These are phyloP conservation scores for Simalia tracyae DNA, from an alignment of 2,797 vertebrate genomes.

Conservation along the genomic window DNA sequence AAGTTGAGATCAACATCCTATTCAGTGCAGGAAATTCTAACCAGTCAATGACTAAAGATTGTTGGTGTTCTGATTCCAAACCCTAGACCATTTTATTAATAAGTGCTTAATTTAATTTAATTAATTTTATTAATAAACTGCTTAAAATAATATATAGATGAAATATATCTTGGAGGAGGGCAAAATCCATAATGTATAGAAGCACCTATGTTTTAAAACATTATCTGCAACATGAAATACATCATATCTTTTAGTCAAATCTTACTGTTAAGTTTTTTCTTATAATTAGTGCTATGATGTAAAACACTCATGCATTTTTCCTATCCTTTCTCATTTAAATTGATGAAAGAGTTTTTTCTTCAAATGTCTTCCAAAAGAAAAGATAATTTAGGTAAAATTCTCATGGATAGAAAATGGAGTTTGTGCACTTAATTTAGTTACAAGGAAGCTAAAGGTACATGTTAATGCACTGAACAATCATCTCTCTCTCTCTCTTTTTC, in stretches of 20 bases:
- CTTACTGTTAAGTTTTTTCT: not conserved
- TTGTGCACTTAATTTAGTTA: not conserved
- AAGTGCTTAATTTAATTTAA: not conserved
- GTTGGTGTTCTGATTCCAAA: not conserved
- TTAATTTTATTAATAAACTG: not conserved
- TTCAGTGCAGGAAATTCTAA: not conserved
- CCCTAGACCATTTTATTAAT: not conserved
- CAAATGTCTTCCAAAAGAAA: not conserved
- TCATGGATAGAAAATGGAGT: not conserved
- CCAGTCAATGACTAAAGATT: not conserved
- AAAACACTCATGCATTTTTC: not conserved
- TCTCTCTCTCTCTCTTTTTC: not conserved
- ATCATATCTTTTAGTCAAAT: not conserved
- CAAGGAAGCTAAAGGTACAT: not conserved
- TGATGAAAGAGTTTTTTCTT: not conserved
- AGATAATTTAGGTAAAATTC: not conserved
- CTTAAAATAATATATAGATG: not conserved
- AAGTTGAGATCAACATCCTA: not conserved
- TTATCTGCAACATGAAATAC: not conserved
- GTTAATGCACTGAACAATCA: not conserved
- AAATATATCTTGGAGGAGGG: not conserved
- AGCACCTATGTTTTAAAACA: not conserved
- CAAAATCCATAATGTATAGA: not conserved
- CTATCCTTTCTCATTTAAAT: not conserved
- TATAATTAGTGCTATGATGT: not conserved